Base-by-base conservation (phyloP, 2,797 vertebrate genomes). In the Leuciscus waleckii region DNA sequence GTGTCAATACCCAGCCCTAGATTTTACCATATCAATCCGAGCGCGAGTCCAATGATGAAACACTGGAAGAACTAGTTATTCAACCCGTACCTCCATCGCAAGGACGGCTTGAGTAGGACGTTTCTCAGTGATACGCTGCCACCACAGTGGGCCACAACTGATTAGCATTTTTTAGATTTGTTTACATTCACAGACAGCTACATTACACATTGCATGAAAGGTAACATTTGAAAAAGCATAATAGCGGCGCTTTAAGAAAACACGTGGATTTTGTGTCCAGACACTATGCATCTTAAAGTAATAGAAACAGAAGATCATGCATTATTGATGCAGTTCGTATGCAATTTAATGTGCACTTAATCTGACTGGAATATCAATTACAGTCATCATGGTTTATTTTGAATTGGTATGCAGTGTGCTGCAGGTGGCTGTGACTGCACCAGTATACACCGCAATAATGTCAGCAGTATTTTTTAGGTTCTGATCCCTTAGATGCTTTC, bases 331-430 rank as follows among this genome's bases (percentile, higher is more conserved):
- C 13, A n/a, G 21, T 74, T 79, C 8, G 35, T 54, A 79, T 49
- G 75, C 74, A 29, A 61, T 68, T 82, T 67, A 75, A 85, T 46
- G 54, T 65, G 51, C 26, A 56, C 37, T 56, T 74, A 65, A 78
- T 58, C 75, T 71, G 74, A 68, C 83, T 41, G 46, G 70, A 87
- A 84, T 87, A 79, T 74, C 76, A 84, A 74, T 73, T 35, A 73
- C 29, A 67, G 74, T 46, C 29, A 68, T 71, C 11, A 23, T 41
- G 65, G 78, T 61, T 70, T 43, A 78, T 73, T 82, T 85, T 87
- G 35, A 79, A 73, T 75, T 79, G 58, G 32, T 79, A 83, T 78
- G 67, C 85, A 71, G 23, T 51, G 19, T 80, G 54, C 4, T 78
- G 46, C 74, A 82, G 80, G 86, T 84, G 86, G 58, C 61, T 79